A percentile compares a stretch with the other conserved stretches of the same genome.
These are phyloP conservation scores for Acromyrmex charruanus DNA, from an alignment of 1,140 invertebrate genomes.

Conservation along the genomic window DNA sequence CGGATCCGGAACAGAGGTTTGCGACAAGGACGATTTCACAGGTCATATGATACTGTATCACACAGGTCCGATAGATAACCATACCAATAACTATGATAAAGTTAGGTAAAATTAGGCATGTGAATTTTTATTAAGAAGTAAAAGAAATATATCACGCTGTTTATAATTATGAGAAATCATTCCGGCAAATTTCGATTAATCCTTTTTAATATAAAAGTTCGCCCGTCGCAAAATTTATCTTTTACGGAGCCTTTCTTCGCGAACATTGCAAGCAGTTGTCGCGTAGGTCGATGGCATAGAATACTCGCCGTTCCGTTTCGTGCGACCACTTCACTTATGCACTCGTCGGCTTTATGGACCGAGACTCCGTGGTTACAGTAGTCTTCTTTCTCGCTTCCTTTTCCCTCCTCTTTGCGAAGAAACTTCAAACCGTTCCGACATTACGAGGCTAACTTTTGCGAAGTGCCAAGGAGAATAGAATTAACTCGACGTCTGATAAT, in stretches of 20 bases:
- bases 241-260: conserved; percentile 19
- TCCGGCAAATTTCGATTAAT: not conserved
- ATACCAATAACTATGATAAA: not conserved
- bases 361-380: conserved; percentile 71
- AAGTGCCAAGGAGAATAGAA: conserved; percentile 52
- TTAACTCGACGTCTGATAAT: conserved; percentile 60
- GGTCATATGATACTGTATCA: conserved; percentile 32
- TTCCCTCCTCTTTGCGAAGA: not conserved
- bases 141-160: not conserved
- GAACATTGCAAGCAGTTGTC: conserved; percentile 56
- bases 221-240: not conserved
- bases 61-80: not conserved
- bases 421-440: conserved; percentile 71
- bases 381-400: conserved; percentile 33
- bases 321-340: conserved; percentile 78
- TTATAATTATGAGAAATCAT: not conserved
- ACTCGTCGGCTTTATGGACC: conserved; percentile 78
- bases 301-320: conserved; percentile 73
- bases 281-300: conserved; percentile 72
- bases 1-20: conserved; percentile 56
- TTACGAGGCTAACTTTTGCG: conserved; percentile 50
- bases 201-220: not conserved
- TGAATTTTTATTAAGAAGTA: not conserved
- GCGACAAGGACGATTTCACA: conserved; percentile 53
- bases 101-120: conserved; percentile 6